Evolutionary conservation across 2,797 vertebrate genomes (phyloP), one percentile per base, ranked within the genome.

Genomic region (Alosa sapidissima): DNA sequence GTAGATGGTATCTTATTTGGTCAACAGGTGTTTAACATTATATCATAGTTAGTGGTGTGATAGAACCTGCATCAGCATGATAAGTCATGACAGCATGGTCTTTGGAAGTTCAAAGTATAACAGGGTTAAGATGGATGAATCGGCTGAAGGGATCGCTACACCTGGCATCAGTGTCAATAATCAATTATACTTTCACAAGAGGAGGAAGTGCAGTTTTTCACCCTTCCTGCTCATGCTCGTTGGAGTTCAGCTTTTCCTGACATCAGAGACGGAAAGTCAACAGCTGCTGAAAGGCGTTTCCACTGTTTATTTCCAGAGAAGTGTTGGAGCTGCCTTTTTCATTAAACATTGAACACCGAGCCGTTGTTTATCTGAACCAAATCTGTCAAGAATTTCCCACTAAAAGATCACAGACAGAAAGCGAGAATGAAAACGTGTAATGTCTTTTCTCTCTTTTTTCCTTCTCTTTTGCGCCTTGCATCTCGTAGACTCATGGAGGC

Each of bases 311-410:
- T 78, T 78, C 72, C 41, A 47, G 36, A 88, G 88, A 85, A 78
- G 41, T 45, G 16, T 78, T 78, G 36, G 87, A 87, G 82, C 90
- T 89, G 87, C 81, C 81, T 82, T 90, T 88, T 92, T 91, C 88
- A 89, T 89, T 85, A 82, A 91, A 91, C 89, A 89, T 91, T 87
- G 91, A 92, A 90, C 89, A 86, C 81, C 87, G 88, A 78, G 85
- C 90, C 90, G 90, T 90, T 87, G 82, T 85, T 84, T 89, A 62
- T 88, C 89, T 89, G 93, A 93, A 93, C 92, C 91, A 91, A 94
- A 94, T 94, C 94, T 95, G 93, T 95, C 94, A 94, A 93, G 88
- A 84, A 81, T 87, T 87, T 90, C 88, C 82, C 84, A 83, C 83
- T 88, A 88, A 91, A 86, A 91, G 72, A 78, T 78, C 72, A 78